These are phyloP conservation scores for Capreolus pygargus DNA, from an alignment of 2,113 vertebrate genomes.

Conservation along the genomic window DNA sequence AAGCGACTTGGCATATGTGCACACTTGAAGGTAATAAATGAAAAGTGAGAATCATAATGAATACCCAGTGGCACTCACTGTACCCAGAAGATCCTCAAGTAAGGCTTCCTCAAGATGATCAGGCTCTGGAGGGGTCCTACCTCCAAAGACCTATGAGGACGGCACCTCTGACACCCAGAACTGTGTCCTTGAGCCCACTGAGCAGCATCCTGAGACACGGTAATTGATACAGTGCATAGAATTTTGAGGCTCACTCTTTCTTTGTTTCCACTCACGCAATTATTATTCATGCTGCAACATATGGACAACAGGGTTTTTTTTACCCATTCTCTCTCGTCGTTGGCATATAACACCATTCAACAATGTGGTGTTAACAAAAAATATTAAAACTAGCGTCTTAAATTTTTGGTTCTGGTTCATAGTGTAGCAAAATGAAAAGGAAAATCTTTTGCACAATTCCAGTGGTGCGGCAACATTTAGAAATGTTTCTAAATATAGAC, in stretches of 20 bases:
- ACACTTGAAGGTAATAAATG: not conserved
- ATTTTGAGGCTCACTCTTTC: not conserved
- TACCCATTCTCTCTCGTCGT: not conserved
- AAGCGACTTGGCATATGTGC: not conserved
- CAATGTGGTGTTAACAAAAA: constrained; percentile 65
- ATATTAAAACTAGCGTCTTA: constrained; percentile 69
- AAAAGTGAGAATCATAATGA: not conserved
- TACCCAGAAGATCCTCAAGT: not conserved
- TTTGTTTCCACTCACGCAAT: constrained; percentile 47
- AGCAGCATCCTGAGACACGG: not conserved
- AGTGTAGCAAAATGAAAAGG: constrained; percentile 48
- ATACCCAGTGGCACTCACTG: not conserved
- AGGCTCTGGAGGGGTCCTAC: not conserved
- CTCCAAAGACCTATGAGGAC: not conserved
- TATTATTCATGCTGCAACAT: constrained; percentile 49
- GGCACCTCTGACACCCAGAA: not conserved
- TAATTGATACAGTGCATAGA: not conserved
- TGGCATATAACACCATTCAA: constrained; percentile 38
- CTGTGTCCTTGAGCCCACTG: accelerated
- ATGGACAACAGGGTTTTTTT: constrained; percentile 54
- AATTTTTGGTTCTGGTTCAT: constrained; percentile 53
- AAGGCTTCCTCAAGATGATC: not conserved
- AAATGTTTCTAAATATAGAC: constrained; percentile 66
- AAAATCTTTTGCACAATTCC: constrained; percentile 48
- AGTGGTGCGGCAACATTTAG: constrained; percentile 51